Evolutionary conservation across 2,888 invertebrate species (phyloP).

Genomic region (Sturmia bella): DNA sequence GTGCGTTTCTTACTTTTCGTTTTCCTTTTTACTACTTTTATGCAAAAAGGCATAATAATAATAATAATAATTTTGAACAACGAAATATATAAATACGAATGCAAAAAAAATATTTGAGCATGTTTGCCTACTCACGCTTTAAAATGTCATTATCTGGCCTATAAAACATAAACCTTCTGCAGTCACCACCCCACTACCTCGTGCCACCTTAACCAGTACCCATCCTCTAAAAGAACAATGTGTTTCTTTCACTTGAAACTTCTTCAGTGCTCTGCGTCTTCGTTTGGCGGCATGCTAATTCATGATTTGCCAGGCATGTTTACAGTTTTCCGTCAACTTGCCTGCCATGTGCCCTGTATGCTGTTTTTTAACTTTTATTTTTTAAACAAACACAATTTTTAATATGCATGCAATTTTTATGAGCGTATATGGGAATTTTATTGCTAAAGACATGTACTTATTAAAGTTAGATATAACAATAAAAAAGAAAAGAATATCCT

Average conservation of each 20-base stretch:
- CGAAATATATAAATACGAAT: slow-evolving; percentile 20
- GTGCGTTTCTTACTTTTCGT: slow-evolving; percentile 23
- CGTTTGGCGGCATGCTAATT: slow-evolving; percentile 38
- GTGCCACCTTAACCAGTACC: background rate
- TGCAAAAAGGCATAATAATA: slow-evolving; percentile 41
- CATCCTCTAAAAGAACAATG: slow-evolving; percentile 31
- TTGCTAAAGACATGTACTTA: slow-evolving; percentile 78
- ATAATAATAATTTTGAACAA: slow-evolving; percentile 64
- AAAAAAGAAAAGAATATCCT: slow-evolving; percentile 36
- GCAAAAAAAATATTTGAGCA: slow-evolving; percentile 55
- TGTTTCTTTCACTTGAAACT: slow-evolving; percentile 27
- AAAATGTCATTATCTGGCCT: slow-evolving; percentile 68
- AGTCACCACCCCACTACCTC: slow-evolving; percentile 4
- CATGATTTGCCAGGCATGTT: slow-evolving; percentile 8
- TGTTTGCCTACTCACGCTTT: slow-evolving; percentile 64
- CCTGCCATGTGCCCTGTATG: slow-evolving; percentile 33
- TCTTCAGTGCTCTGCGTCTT: slow-evolving; percentile 26
- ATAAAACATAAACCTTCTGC: slow-evolving; percentile 60
- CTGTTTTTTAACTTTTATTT: slow-evolving; percentile 63
- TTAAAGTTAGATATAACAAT: slow-evolving; percentile 62
- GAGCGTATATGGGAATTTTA: slow-evolving; percentile 82
- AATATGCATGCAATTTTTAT: slow-evolving; percentile 82
- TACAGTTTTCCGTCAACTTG: slow-evolving; percentile 40
- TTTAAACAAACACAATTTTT: slow-evolving; percentile 81
- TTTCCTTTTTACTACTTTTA: slow-evolving; percentile 61